Conservation (phyloP, 2,888 invertebrate species). For the Cancer borealis region DNA sequence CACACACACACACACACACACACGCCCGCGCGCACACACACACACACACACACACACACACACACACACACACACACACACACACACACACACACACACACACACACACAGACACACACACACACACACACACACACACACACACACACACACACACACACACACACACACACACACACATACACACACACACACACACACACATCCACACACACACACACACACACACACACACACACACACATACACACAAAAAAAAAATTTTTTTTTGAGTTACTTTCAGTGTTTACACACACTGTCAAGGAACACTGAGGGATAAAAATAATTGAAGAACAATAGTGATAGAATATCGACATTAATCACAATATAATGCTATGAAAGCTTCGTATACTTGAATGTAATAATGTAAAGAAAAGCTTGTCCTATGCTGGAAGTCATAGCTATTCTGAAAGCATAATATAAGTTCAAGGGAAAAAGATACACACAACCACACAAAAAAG, state of each 20-base stretch:
- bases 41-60: slow-evolving; percentile 31
- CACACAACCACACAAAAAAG: background rate
- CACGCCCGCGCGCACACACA: slow-evolving; percentile 5
- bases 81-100: slow-evolving; percentile 28
- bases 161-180: background rate
- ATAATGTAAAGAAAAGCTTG: background rate
- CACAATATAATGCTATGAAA: background rate
- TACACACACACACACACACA: slow-evolving; percentile 47
- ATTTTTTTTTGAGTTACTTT: too few species aligned
- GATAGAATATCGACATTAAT: background rate
- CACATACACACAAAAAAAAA: background rate
- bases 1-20: slow-evolving; percentile 22
- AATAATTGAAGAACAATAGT: background rate
- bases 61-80: slow-evolving; percentile 42
- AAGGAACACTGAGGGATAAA: background rate
- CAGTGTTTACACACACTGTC: background rate
- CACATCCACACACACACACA: slow-evolving; percentile 42
- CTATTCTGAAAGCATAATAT: too few species aligned
- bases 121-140: background rate
- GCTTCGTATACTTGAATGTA: background rate
- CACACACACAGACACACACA: background rate
- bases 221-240: slow-evolving; percentile 1
- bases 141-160: background rate
- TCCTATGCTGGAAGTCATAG: background rate
- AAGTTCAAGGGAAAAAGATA: background rate